Percentiles rank a stretch among this genome's conserved stretches.
Evolutionary conservation across 2,113 vertebrate species (phyloP).

Genomic region (Elgaria multicarinata): DNA sequence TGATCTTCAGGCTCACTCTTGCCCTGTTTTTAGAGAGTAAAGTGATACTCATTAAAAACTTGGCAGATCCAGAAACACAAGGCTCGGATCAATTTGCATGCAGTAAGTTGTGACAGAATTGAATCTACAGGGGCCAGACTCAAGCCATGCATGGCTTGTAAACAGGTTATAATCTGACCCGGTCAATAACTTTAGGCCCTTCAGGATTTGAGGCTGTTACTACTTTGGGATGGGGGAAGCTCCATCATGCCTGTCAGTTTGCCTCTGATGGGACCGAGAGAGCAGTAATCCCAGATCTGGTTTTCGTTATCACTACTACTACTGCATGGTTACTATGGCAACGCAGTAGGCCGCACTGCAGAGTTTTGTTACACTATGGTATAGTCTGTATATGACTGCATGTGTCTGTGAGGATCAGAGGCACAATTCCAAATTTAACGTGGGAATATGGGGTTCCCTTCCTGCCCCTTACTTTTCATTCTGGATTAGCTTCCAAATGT

Average conservation of each 20-base stretch:
- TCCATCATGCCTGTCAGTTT: not conserved
- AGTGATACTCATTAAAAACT: conserved; percentile 14
- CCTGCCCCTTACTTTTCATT: conserved; percentile 8
- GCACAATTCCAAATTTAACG: accelerated
- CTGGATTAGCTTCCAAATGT: conserved; percentile 28
- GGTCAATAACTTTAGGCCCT: accelerated
- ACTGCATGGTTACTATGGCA: conserved; percentile 29
- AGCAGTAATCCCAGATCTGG: conserved; percentile 21
- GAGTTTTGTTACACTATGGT: conserved; percentile 21
- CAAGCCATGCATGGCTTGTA: conserved; percentile 12
- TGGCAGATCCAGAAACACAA: not conserved
- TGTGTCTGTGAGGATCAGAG: not conserved
- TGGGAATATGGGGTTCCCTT: not conserved
- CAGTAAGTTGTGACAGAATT: conserved; percentile 6
- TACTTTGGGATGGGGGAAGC: conserved; percentile 9
- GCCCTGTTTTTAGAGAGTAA: conserved; percentile 10
- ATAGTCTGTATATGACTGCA: not conserved
- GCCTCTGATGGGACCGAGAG: conserved; percentile 19
- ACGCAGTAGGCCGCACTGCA: not conserved
- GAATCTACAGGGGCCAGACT: conserved; percentile 3
- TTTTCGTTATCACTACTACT: conserved; percentile 33
- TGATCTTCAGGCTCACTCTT: not conserved
- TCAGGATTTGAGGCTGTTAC: conserved; percentile 7
- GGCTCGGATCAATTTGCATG: conserved; percentile 9
- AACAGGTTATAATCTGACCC: conserved; percentile 8